Evolutionary conservation across 92 coral and sea anemone species (phyloP).

Genomic region (Palythoa grandis): DNA sequence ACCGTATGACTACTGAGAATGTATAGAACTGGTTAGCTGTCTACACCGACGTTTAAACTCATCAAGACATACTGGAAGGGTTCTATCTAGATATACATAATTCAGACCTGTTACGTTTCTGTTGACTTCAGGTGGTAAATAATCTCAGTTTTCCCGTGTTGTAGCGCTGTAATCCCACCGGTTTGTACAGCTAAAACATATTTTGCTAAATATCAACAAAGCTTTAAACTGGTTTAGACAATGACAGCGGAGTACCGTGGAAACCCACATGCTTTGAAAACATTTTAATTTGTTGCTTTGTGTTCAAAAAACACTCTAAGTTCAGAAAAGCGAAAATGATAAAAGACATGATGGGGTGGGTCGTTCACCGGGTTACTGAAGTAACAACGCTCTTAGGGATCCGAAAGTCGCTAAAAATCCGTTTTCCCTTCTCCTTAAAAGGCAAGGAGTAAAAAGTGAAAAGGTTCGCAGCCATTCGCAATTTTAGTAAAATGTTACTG

Average conservation of each 20-base stretch:
- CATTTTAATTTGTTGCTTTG: conserved; percentile 37
- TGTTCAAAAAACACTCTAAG: conserved; percentile 19
- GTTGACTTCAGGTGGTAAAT: not conserved
- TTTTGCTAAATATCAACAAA: conserved; percentile 24
- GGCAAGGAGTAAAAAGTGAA: not conserved
- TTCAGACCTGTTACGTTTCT: conserved; percentile 14
- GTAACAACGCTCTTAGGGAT: not conserved
- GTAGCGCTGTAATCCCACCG: not conserved
- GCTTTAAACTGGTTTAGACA: conserved; percentile 33
- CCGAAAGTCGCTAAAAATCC: not conserved
- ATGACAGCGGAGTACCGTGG: conserved; percentile 1
- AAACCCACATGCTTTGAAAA: conserved; percentile 27
- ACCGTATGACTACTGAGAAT: no score
- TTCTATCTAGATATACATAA: not conserved
- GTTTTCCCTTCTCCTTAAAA: not conserved
- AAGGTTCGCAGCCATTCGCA: not conserved
- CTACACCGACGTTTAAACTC: not conserved
- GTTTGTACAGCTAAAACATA: conserved; percentile 31
- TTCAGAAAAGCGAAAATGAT: conserved; percentile 1
- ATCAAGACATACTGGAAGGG: not conserved
- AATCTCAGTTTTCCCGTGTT: not conserved
- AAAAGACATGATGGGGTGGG: not conserved
- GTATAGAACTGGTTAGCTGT: not conserved
- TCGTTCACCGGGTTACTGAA: not conserved
- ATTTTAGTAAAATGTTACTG: not conserved